Evolutionary conservation across 2,888 invertebrate genomes (phyloP).

Genomic region (Melieria omissa): DNA sequence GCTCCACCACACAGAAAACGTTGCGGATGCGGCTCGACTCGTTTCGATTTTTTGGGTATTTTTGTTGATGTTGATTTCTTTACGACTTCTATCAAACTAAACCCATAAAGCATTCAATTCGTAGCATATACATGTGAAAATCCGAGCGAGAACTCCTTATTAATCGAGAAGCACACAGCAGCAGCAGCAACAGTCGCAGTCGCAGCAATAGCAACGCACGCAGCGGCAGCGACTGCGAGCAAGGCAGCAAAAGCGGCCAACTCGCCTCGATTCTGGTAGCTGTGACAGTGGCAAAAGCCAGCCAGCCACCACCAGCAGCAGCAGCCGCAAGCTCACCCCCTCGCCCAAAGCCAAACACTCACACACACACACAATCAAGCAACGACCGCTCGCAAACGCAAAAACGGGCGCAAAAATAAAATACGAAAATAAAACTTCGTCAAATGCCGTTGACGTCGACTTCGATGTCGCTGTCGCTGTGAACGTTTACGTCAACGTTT

Average conservation of each 20-base stretch:
- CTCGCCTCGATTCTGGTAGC: too few relatives aligned
- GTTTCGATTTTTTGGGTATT: constrained; percentile 31
- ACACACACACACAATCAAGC: not conserved
- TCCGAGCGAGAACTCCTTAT: constrained; percentile 67
- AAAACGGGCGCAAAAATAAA: constrained; percentile 11
- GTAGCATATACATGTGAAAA: constrained; percentile 68
- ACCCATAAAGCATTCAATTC: constrained; percentile 69
- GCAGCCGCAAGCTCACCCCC: constrained; percentile 33
- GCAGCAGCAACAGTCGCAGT: not conserved
- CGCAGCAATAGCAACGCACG: too few relatives aligned
- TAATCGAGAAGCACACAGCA: constrained; percentile 61
- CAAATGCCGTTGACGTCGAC: constrained; percentile 24
- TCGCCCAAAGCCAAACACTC: not conserved
- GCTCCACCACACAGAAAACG: constrained; percentile 24
- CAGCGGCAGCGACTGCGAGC: not conserved
- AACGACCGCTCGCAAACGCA: constrained; percentile 23
- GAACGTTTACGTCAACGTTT: not conserved
- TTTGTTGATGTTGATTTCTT: constrained; percentile 68
- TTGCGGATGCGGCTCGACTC: not conserved
- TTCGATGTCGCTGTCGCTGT: constrained; percentile 19
- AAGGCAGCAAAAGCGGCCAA: constrained; percentile 24
- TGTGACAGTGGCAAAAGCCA: constrained; percentile 17
- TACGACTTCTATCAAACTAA: constrained; percentile 69
- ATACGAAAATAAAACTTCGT: not conserved
- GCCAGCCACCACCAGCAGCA: constrained; percentile 42